phyloP scores from a whole-genome alignment of 2,888 invertebrate species.

The Lysandra bellargus region DNA sequence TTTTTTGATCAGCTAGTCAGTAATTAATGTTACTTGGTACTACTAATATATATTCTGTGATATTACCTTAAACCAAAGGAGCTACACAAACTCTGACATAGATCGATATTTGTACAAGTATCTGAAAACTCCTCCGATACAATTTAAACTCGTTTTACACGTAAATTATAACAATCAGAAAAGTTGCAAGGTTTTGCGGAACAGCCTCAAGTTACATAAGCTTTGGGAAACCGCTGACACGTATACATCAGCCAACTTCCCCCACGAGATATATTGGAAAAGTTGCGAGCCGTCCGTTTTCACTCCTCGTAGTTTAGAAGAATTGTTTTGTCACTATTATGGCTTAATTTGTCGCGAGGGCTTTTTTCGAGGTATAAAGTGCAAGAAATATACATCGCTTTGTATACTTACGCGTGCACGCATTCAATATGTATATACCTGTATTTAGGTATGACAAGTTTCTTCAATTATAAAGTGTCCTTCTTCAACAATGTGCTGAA shows the following conservation, averaged over 20 bases:
- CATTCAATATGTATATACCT: no score
- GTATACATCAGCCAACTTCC: conserved; percentile 27
- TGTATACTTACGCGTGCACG: no score
- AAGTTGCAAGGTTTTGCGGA: conserved; percentile 20
- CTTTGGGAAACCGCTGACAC: conserved; percentile 30
- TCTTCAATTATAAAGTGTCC: no score
- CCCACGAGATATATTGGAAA: conserved; percentile 29
- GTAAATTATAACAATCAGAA: conserved; percentile 24
- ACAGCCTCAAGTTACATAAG: conserved; percentile 22
- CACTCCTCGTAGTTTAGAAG: neutral
- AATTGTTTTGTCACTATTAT: conserved; percentile 1
- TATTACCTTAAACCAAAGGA: no score
- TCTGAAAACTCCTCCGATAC: neutral
- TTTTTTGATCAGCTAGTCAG: neutral
- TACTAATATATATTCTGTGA: no score
- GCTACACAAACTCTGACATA: no score
- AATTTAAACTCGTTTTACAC: conserved; percentile 7
- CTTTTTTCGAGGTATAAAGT: neutral
- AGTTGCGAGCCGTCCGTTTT: conserved; percentile 24
- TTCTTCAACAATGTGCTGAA: no score
- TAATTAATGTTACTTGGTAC: neutral
- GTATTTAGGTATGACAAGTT: no score
- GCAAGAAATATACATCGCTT: no score
- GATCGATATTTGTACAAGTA: neutral
- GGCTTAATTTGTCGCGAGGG: neutral